Evolutionary conservation across 2,888 invertebrate species (phyloP).

Genomic region (Empis livida): DNA sequence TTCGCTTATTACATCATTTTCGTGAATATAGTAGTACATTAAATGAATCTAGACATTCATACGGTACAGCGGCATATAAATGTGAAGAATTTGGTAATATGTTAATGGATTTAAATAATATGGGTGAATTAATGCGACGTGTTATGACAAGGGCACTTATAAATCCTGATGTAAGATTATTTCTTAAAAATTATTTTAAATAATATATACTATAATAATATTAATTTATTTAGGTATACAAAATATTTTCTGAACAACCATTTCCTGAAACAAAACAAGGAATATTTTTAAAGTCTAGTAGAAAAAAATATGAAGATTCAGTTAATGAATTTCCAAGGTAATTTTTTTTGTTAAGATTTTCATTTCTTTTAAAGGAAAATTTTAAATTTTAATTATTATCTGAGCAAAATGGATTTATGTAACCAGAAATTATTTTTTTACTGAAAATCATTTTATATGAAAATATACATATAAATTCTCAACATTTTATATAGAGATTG

Average conservation of each 20-base stretch:
- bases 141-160: constrained; percentile 87
- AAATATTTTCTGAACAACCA: constrained; percentile 52
- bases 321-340: constrained; percentile 62
- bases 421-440: too few relatives aligned
- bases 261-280: constrained; percentile 58
- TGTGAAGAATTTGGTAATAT: constrained; percentile 81
- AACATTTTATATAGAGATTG: too few relatives aligned
- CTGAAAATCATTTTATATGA: too few relatives aligned
- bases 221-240: constrained; percentile 47
- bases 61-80: constrained; percentile 62
- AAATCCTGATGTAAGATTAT: constrained; percentile 64
- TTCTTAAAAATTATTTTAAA: too few relatives aligned
- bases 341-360: constrained; percentile 14
- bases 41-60: constrained; percentile 40
- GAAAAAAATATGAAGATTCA: constrained; percentile 66
- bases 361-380: too few relatives aligned
- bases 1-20: constrained; percentile 80
- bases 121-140: constrained; percentile 91
- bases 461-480: too few relatives aligned
- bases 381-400: too few relatives aligned
- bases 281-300: constrained; percentile 57
- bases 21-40: constrained; percentile 49
- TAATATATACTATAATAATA: not conserved
- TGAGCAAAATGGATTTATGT: too few relatives aligned
- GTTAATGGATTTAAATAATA: constrained; percentile 86